phyloP scores from a whole-genome alignment of 64 coral and sea anemone genomes.

The Porites australiensis region DNA sequence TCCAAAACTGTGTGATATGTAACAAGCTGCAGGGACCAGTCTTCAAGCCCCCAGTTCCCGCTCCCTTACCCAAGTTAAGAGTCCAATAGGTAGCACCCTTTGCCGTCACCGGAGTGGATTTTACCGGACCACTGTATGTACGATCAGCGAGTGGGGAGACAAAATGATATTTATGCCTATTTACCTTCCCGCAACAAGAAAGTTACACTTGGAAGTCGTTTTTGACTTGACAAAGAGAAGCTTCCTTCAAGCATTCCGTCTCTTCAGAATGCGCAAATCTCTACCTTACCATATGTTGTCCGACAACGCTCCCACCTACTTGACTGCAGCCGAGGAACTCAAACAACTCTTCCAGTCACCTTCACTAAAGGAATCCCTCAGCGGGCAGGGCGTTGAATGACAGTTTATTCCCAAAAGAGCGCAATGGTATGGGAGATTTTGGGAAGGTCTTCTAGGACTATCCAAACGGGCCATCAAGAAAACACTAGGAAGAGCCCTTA shows the following conservation, averaged over 20 bases:
- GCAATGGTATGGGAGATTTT: constrained; percentile 84
- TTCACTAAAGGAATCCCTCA: constrained; percentile 35
- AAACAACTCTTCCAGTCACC: constrained; percentile 60
- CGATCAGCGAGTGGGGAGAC: not conserved
- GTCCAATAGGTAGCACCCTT: constrained; percentile 49
- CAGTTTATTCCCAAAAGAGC: constrained; percentile 75
- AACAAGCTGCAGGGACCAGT: constrained; percentile 42
- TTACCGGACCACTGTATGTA: constrained; percentile 42
- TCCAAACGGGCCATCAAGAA: constrained; percentile 67
- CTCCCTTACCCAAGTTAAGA: constrained; percentile 65
- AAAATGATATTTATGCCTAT: constrained; percentile 54
- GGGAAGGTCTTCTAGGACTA: constrained; percentile 71
- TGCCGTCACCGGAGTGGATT: constrained; percentile 69
- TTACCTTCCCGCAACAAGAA: constrained; percentile 50
- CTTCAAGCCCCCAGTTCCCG: constrained; percentile 23
- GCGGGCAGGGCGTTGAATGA: constrained; percentile 66
- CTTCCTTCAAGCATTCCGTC: constrained; percentile 60
- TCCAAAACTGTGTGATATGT: constrained; percentile 62
- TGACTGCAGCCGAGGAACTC: constrained; percentile 33
- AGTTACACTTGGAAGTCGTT: constrained; percentile 65
- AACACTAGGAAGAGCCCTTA: constrained; percentile 49
- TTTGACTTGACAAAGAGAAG: constrained; percentile 45
- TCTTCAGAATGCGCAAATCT: constrained; percentile 52
- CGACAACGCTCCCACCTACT: constrained; percentile 71
- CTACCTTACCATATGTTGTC: constrained; percentile 61